Percentiles rank a stretch among this genome's conserved stretches.
phyloP scores from a whole-genome alignment of 2,113 vertebrate genomes.

The Falcunculus frontatus region DNA sequence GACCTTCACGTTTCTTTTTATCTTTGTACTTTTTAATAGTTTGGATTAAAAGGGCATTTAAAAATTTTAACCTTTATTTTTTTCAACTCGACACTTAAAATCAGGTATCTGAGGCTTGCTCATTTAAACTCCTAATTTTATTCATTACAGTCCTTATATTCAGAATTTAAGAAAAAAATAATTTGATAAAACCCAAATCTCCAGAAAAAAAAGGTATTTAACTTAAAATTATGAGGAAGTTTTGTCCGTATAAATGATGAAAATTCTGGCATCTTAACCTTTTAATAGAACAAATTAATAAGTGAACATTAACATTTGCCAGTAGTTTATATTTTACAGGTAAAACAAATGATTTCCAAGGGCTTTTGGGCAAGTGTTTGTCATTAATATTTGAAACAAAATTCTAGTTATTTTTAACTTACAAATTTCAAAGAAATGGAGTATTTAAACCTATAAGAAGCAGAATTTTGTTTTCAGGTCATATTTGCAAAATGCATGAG shows the following conservation, averaged over 20 bases:
- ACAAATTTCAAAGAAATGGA: not conserved
- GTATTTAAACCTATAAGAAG: not conserved
- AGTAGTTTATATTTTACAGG: not conserved
- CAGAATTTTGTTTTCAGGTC: constrained; percentile 54
- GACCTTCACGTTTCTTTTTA: not conserved
- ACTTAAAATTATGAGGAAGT: not conserved
- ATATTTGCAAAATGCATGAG: constrained; percentile 64
- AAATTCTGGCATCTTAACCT: not conserved
- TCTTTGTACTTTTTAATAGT: not conserved
- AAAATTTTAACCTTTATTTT: not conserved
- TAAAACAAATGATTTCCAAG: not conserved
- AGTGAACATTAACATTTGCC: not conserved
- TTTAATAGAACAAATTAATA: not conserved
- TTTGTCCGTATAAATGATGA: not conserved
- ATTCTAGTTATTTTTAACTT: not conserved
- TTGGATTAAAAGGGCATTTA: not conserved
- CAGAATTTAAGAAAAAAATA: not conserved
- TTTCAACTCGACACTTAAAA: not conserved
- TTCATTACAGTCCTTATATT: not conserved
- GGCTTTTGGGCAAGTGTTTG: not conserved
- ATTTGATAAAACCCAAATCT: not conserved
- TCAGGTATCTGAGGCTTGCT: not conserved
- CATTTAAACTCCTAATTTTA: not conserved
- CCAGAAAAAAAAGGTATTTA: not conserved
- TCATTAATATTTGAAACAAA: not conserved